Evolutionary conservation across 2,888 invertebrate genomes (phyloP).

Genomic region (Euzetes globulus): DNA sequence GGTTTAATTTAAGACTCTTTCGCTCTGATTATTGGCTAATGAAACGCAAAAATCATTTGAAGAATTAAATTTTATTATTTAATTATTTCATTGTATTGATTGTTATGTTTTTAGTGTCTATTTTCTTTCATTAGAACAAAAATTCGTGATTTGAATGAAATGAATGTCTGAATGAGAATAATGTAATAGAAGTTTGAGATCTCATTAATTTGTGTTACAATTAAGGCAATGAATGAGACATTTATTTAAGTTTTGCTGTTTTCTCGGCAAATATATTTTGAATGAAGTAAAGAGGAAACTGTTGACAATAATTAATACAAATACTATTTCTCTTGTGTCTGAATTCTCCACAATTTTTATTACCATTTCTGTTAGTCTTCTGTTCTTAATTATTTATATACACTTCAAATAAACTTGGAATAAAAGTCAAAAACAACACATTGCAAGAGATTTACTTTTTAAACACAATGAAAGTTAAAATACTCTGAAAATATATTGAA

Average conservation of each 20-base stretch:
- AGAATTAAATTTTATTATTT: slow-evolving; percentile 4
- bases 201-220: slow-evolving; percentile 12
- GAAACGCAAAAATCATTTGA: not conserved
- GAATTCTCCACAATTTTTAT: too few relatives aligned
- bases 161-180: not conserved
- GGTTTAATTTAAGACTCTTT: not conserved
- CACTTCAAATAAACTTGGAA: not conserved
- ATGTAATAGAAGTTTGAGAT: not conserved
- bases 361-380: too few relatives aligned
- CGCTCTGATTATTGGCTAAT: not conserved
- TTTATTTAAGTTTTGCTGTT: slow-evolving; percentile 11
- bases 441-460: not conserved
- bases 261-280: not conserved
- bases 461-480: not conserved
- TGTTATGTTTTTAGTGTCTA: slow-evolving; percentile 7
- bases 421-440: not conserved
- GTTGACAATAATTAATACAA: slow-evolving; percentile 12
- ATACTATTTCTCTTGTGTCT: not conserved
- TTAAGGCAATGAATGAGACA: slow-evolving; percentile 2
- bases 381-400: not conserved
- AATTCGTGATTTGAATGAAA: slow-evolving; percentile 6
- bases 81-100: not conserved
- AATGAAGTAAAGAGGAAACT: not conserved
- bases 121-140: not conserved
- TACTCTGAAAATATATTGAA: not conserved